Base-by-base conservation (phyloP, 2,113 vertebrate genomes). In the Crotalus helleri region DNA sequence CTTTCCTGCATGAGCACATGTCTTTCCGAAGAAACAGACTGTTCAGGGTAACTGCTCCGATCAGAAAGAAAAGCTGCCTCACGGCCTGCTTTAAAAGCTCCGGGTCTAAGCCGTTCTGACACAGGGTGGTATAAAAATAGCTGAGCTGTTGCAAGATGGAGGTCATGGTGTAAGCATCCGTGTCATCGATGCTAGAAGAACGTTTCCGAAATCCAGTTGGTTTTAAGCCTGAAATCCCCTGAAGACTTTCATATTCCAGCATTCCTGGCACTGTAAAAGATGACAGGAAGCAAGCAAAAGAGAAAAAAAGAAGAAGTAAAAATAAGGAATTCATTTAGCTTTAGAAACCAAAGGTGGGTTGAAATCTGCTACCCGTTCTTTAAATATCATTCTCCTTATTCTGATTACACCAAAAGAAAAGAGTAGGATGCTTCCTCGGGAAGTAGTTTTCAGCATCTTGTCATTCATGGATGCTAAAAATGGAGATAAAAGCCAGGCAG, bases 1-100 rank as follows among this genome's bases (percentile, higher is more conserved):
- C 99, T 97, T 99, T 99, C 49, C 99, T 98, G 96, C 99, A 99
- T 13, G 99, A 99, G 96, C 99, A 99, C 98, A 99, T 98, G 95
- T 99, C 99, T 97, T 99, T 99, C 93, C 99, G 98, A n/a, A 99
- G 98, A 95, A 99, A 98, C 91, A 99, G 98, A 94, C 98, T 99
- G 94, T 99, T 99, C 88, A 99, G 98, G 10, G 98, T 98, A 91
- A 98, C 96, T 0, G 99, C 97, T 15, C 98, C 98, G 1, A 99
- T 97, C 29, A 99, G 96, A 96, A 98, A 99, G 97, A 99, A 99
- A 86, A 99, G 97, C 96, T 99, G 99, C 95, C 98, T 98, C 95
- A 98, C 95, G 0, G 96, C 97, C 96, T 99, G 99, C 95, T 97
- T 97, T 92, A 98, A 94, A 2, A 99, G 98, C 95, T 98, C 98